Base-by-base conservation (phyloP, 2,888 invertebrate species). In the Phytoseiulus persimilis region DNA sequence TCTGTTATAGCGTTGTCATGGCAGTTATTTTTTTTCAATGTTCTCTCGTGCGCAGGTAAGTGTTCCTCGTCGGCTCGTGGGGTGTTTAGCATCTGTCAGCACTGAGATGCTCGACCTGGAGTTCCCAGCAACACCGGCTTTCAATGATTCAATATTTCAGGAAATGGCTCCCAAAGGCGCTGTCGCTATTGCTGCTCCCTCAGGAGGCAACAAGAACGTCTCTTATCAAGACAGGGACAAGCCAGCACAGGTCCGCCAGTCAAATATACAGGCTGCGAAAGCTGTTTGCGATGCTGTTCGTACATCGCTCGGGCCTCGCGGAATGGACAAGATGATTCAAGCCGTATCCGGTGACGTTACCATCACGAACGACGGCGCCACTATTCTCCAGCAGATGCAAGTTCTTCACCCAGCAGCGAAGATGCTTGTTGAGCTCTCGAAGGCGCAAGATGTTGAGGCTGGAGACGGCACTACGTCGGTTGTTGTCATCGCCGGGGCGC, bases 241-340 rank as follows among this genome's bases (percentile, higher is more conserved):
- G 94, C 98, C 99, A 87, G 94, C 95, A 83, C 97, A 98, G 94
- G 97, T 99, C 92, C 95, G 98, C 90, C 94, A 95, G 91, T 98
- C 98, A 93, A 99, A 99, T 93, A 98, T 99, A 92, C 95, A 96
- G 93, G 99, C 99, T 92, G 99, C 98, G 90, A 99, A 98, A 96
- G 98, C 99, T 94, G 98, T 99, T 90, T 96, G 98, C 91, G 97
- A 98, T 96, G 98, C 99, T 28, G 97, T 99, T 92, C 95, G 99
- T 91, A 99, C 99, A 28, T 98, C 98, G 94, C 94, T 99, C 93
- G 99, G 99, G 5, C 99, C 99, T 32, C 95, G 97, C 91, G 99
- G 99, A 91, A 99, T 99, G 99, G 99, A 99, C 93, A 99, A 99
- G 95, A 99, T 99, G 99, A 99, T 99, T 92, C 99, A 99, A 94